Conservation (phyloP, 2,113 vertebrate species). For the Thamnaconus septentrionalis region DNA sequence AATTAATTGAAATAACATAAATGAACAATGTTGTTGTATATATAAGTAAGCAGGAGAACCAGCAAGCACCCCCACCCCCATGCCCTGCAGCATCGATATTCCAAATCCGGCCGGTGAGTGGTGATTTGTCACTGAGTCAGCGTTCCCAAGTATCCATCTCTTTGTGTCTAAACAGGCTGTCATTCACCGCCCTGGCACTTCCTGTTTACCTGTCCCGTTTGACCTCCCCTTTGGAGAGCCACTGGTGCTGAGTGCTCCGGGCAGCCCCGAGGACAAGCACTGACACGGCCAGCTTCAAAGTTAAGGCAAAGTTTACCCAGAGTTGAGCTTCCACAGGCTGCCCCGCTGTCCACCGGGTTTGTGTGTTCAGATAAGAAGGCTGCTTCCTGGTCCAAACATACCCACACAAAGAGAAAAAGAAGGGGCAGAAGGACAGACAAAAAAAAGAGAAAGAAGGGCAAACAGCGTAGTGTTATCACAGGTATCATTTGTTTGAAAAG, state of each 20-base stretch:
- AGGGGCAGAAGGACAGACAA: constrained; percentile 21
- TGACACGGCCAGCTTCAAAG: constrained; percentile 68
- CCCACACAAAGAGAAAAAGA: constrained; percentile 45
- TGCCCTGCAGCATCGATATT: constrained; percentile 33
- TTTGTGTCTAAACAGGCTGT: constrained; percentile 74
- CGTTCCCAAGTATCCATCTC: constrained; percentile 65
- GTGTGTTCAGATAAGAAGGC: constrained; percentile 66
- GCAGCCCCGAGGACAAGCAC: constrained; percentile 63
- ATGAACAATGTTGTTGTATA: neutral
- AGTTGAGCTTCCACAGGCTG: constrained; percentile 73
- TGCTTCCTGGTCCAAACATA: constrained; percentile 62
- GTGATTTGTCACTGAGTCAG: constrained; percentile 64
- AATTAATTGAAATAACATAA: neutral
- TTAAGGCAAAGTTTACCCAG: constrained; percentile 74
- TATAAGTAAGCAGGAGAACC: constrained; percentile 4
- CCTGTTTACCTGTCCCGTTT: constrained; percentile 77
- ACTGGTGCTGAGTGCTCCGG: constrained; percentile 53
- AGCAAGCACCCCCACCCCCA: constrained; percentile 6
- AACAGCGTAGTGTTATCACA: constrained; percentile 55
- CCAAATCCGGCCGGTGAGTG: constrained; percentile 25
- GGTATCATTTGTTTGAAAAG: constrained; percentile 62
- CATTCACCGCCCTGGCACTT: constrained; percentile 64
- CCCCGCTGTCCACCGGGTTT: constrained; percentile 47
- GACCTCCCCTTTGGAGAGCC: constrained; percentile 66
- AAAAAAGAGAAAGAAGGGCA: constrained; percentile 24